phyloP scores from a whole-genome alignment of 2,797 vertebrate species.

The Sebastes melanostomus region DNA sequence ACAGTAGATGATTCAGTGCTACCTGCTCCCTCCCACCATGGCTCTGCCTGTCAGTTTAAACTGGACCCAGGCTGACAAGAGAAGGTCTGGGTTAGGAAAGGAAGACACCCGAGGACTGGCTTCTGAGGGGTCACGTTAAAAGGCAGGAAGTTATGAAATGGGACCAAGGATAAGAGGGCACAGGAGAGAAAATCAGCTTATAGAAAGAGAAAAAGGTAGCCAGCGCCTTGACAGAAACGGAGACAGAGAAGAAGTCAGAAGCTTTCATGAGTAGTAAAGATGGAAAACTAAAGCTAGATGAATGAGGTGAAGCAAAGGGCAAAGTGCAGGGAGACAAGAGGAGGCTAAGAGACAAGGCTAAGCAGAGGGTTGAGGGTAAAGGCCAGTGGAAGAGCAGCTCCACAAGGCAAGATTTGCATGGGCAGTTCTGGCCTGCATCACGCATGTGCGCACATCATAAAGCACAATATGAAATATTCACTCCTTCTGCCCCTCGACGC shows the following conservation, averaged over 20 bases:
- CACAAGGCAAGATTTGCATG: not conserved
- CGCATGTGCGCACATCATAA: conserved; percentile 51
- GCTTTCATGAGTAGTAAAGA: not conserved
- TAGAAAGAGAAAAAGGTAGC: conserved; percentile 7
- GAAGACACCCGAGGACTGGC: not conserved
- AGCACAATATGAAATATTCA: conserved; percentile 79
- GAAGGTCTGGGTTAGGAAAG: conserved; percentile 14
- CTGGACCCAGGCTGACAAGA: conserved; percentile 6
- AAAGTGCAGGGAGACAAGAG: not conserved
- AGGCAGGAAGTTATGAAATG: conserved; percentile 17
- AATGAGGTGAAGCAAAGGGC: not conserved
- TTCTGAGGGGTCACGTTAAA: not conserved
- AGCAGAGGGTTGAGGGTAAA: conserved; percentile 3
- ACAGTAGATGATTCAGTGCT: conserved; percentile 36
- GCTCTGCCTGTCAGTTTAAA: conserved; percentile 30
- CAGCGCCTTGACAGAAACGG: not conserved
- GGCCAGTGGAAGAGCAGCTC: conserved; percentile 17
- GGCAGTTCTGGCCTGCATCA: conserved; percentile 34
- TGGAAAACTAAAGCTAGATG: not conserved
- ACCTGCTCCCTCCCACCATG: not conserved
- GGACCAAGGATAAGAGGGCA: conserved; percentile 1
- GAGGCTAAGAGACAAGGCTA: not conserved
- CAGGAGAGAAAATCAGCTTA: conserved; percentile 16
- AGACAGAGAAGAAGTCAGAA: conserved; percentile 8
- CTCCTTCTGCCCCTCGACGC: conserved; percentile 70